These are phyloP conservation scores for Artibeus jamaicensis DNA, from an alignment of 2,797 vertebrate genomes.

Conservation along the genomic window DNA sequence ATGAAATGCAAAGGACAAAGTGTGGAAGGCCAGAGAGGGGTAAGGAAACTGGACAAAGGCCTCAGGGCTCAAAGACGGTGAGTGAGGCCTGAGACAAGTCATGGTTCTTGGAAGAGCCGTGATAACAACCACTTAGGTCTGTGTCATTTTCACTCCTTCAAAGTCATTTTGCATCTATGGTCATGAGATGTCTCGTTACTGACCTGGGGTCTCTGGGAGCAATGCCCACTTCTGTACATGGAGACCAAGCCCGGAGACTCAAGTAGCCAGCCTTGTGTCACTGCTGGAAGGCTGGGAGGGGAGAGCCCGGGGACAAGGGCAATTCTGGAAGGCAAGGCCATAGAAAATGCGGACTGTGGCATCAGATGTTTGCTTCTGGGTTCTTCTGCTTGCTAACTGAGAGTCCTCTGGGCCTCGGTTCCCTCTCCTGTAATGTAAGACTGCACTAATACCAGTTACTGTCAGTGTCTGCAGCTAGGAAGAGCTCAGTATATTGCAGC, in stretches of 20 bases:
- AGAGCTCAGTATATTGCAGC: neutral
- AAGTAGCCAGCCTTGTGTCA: neutral
- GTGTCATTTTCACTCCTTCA: neutral
- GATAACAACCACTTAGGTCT: neutral
- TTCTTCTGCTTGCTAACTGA: neutral
- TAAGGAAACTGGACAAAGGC: neutral
- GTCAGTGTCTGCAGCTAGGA: neutral
- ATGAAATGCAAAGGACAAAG: neutral
- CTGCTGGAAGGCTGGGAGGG: neutral
- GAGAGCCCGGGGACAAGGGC: neutral
- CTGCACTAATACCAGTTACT: neutral
- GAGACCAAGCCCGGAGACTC: neutral
- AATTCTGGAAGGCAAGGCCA: neutral
- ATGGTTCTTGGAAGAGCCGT: neutral
- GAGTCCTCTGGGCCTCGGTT: neutral
- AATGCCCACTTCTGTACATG: neutral
- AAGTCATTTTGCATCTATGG: neutral
- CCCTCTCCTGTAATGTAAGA: neutral
- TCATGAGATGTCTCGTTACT: neutral
- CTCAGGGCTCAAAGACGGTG: neutral
- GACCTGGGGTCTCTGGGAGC: neutral
- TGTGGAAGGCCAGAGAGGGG: neutral
- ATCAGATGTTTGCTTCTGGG: neutral
- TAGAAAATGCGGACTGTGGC: neutral
- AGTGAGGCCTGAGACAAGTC: neutral